These are phyloP conservation scores for Griposia aprilina DNA, from an alignment of 2,888 invertebrate genomes.

Conservation along the genomic window DNA sequence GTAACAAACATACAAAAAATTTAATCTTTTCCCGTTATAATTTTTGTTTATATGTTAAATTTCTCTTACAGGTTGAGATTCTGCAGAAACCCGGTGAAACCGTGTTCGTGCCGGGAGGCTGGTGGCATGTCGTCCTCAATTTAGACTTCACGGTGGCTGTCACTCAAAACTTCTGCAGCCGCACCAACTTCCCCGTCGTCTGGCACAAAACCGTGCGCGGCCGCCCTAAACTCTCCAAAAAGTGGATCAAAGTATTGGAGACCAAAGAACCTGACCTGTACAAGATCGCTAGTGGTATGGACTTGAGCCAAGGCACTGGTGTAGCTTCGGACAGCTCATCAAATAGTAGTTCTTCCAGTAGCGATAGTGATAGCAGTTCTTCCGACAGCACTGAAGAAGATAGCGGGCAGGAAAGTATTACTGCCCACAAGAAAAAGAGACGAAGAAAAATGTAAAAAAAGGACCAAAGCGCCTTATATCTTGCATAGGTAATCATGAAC, in stretches of 20 bases:
- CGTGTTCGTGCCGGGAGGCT: slow-evolving; percentile 99
- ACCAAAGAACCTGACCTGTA: slow-evolving; percentile 95
- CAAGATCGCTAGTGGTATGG: slow-evolving; percentile 95
- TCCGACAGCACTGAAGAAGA: slow-evolving; percentile 92
- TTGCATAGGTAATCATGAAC: slow-evolving; percentile 68
- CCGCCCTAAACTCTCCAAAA: slow-evolving; percentile 98
- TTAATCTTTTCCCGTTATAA: too few species aligned
- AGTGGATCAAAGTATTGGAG: slow-evolving; percentile 94
- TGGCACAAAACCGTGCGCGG: slow-evolving; percentile 99
- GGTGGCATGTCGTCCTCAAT: slow-evolving; percentile 99
- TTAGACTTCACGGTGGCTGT: slow-evolving; percentile 98
- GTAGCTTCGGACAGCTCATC: slow-evolving; percentile 98
- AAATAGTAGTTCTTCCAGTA: slow-evolving; percentile 95
- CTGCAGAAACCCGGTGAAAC: slow-evolving; percentile 99
- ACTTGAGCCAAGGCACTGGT: slow-evolving; percentile 96
- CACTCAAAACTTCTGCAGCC: slow-evolving; percentile 99
- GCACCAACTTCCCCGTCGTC: slow-evolving; percentile 98
- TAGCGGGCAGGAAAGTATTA: slow-evolving; percentile 97
- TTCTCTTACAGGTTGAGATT: slow-evolving; percentile 94
- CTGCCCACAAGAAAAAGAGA: slow-evolving; percentile 95
- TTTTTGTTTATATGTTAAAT: neutral
- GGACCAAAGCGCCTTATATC: slow-evolving; percentile 76
- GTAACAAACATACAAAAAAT: too few species aligned
- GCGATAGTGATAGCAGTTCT: slow-evolving; percentile 91
- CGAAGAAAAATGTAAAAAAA: slow-evolving; percentile 90